A percentile compares a stretch with the other conserved stretches of the same genome.
These are phyloP conservation scores for Formica exsecta DNA, from an alignment of 1,140 invertebrate genomes.

Conservation along the genomic window DNA sequence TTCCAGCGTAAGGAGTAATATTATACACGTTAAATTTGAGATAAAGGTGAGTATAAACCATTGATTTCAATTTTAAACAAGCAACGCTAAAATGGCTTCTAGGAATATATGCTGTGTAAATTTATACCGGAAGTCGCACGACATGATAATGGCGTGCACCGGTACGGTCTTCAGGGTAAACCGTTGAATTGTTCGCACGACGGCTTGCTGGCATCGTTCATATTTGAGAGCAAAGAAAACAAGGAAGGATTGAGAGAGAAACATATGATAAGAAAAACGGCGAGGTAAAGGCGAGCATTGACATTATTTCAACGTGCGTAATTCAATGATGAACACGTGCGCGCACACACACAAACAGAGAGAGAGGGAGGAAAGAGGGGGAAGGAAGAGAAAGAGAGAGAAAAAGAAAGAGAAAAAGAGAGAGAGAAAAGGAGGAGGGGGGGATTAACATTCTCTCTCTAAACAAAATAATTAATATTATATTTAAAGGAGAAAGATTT, in stretches of 20 bases:
- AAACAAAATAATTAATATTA: no score
- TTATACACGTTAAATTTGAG: background rate
- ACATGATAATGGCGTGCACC: constrained; percentile 54
- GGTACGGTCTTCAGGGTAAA: constrained; percentile 46
- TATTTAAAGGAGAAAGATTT: no score
- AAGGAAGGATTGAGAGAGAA: background rate
- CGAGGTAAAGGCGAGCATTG: background rate
- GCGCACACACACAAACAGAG: no score
- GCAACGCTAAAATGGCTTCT: background rate
- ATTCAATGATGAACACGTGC: background rate
- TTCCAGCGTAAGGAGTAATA: background rate
- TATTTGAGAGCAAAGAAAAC: constrained; percentile 34
- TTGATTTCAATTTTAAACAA: constrained; percentile 9
- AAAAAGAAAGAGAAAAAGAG: no score
- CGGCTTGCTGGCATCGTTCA: background rate
- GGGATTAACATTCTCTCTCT: no score
- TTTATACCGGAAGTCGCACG: constrained; percentile 55
- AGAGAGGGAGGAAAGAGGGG: no score
- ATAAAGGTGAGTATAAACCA: background rate
- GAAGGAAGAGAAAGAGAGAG: no score
- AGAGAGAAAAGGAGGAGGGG: no score
- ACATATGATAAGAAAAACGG: background rate
- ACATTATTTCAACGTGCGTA: background rate
- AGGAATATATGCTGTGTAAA: constrained; percentile 37
- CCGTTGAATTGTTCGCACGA: constrained; percentile 51